Percentiles rank a stretch among this genome's conserved stretches.
Conservation (phyloP, 2,888 invertebrate species). For the Eristalis arbustorum region DNA sequence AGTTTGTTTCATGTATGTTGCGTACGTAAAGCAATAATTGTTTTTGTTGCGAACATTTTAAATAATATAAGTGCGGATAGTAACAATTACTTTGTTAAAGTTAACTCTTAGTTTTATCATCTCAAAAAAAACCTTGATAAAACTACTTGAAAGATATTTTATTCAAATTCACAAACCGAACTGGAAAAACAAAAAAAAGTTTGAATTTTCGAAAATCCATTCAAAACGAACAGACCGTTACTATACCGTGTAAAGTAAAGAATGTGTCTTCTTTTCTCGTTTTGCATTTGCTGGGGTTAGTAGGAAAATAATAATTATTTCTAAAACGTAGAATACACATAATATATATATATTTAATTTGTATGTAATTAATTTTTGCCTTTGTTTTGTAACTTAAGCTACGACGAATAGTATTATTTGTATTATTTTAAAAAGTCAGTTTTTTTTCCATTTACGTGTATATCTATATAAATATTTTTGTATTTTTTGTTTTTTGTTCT, state of each 20-base stretch:
- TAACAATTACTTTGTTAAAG: not conserved
- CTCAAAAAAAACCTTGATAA: not conserved
- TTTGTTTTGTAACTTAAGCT: slow-evolving; percentile 20
- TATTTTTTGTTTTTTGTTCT: not conserved
- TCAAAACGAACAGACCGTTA: not conserved
- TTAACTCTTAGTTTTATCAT: not conserved
- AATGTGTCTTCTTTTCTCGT: not conserved
- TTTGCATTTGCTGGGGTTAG: not conserved
- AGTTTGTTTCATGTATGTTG: not conserved
- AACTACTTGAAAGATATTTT: not conserved
- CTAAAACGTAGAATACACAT: not conserved
- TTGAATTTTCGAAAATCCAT: not conserved
- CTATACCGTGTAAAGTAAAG: not conserved
- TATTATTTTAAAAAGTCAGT: not conserved
- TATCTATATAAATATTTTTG: slow-evolving; percentile 31
- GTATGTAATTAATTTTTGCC: not conserved
- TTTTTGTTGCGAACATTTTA: not conserved
- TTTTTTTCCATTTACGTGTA: slow-evolving; percentile 9
- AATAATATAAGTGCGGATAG: not conserved
- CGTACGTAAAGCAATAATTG: not conserved
- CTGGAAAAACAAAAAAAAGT: not conserved
- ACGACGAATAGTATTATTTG: slow-evolving; percentile 6
- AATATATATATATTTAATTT: slow-evolving; percentile 4
- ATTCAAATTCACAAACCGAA: not conserved
- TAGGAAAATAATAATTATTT: not conserved